Evolutionary conservation across 2,888 invertebrate species (phyloP).

Genomic region (Psylliodes chrysocephalus): DNA sequence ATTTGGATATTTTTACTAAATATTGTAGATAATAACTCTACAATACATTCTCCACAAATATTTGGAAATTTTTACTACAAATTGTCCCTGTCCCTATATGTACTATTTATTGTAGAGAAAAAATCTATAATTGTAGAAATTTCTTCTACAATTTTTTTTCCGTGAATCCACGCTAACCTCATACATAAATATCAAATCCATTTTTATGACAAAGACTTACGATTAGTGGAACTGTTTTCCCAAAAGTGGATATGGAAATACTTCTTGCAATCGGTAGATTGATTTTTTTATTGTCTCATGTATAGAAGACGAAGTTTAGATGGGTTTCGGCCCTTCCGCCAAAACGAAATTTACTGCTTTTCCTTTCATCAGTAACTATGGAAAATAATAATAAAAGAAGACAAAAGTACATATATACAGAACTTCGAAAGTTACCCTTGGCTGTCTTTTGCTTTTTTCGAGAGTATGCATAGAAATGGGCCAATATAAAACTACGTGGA

Average conservation of each 20-base stretch:
- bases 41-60: too few species aligned
- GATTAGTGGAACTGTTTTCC: conserved; percentile 51
- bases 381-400: conserved; percentile 48
- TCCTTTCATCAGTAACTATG: conserved; percentile 50
- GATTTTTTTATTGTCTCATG: conserved; percentile 53
- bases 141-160: too few species aligned
- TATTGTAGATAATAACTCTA: too few species aligned
- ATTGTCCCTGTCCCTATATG: too few species aligned
- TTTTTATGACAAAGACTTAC: conserved; percentile 41
- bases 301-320: conserved; percentile 40
- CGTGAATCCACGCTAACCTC: too few species aligned
- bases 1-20: too few species aligned
- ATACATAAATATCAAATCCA: too few species aligned
- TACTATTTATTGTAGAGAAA: too few species aligned
- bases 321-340: conserved; percentile 35
- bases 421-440: conserved; percentile 25
- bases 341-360: conserved; percentile 47
- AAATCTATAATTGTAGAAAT: too few species aligned
- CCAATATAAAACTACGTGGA: not conserved
- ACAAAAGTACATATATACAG: conserved; percentile 38
- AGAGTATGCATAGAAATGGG: conserved; percentile 28
- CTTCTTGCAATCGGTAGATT: conserved; percentile 58
- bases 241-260: conserved; percentile 57
- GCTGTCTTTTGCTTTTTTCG: not conserved
- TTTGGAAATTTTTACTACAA: too few species aligned